Evolutionary conservation across 2,797 vertebrate genomes (phyloP).

Genomic region (Holocentrus rufus): DNA sequence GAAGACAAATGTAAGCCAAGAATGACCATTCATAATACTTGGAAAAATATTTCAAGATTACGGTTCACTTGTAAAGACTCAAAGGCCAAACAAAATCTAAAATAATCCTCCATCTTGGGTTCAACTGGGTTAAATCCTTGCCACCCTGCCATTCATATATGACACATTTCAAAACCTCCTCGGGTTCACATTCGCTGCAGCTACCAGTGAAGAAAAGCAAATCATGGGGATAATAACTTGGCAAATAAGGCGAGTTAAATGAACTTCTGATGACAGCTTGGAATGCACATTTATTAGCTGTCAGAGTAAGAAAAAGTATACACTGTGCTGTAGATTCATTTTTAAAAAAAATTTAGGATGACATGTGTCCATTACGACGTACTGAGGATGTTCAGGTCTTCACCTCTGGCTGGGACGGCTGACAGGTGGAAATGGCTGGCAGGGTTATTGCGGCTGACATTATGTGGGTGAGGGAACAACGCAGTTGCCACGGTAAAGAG

Average conservation of each 20-base stretch:
- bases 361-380: slow-evolving; percentile 38
- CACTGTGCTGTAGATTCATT: background rate
- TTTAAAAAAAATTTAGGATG: slow-evolving; percentile 10
- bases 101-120: slow-evolving; percentile 8
- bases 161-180: background rate
- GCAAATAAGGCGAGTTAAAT: slow-evolving; percentile 1
- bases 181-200: background rate
- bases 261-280: background rate
- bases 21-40: slow-evolving; percentile 34
- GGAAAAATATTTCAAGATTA: slow-evolving; percentile 35
- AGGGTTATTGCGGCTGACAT: slow-evolving; percentile 68
- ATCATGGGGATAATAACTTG: background rate
- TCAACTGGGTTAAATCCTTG: slow-evolving; percentile 18
- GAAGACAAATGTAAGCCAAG: slow-evolving; percentile 36
- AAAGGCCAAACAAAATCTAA: background rate
- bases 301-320: background rate
- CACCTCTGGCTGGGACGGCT: slow-evolving; percentile 58
- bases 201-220: background rate
- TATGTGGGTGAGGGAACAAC: slow-evolving; percentile 65
- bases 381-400: slow-evolving; percentile 62
- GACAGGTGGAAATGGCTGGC: slow-evolving; percentile 70
- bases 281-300: background rate
- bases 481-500: slow-evolving; percentile 63
- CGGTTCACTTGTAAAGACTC: background rate
- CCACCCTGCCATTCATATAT: slow-evolving; percentile 1